phyloP scores from a whole-genome alignment of 2,888 invertebrate species.

The Hoplodrina ambigua region DNA sequence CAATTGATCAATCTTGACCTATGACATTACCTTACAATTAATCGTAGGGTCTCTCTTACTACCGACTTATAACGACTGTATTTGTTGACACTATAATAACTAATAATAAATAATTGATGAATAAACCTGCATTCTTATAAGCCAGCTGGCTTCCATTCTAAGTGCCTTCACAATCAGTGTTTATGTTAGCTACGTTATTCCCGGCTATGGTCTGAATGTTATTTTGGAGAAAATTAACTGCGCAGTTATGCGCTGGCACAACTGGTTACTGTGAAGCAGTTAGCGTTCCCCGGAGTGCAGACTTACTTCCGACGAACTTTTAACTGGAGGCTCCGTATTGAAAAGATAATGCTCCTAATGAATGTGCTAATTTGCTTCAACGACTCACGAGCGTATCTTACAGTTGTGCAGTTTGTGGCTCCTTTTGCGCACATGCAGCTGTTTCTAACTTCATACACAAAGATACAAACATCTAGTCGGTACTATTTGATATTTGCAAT shows the following conservation, averaged over 20 bases:
- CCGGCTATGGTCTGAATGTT: slow-evolving; percentile 17
- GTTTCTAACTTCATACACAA: not conserved
- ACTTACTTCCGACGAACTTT: slow-evolving; percentile 54
- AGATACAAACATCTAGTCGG: not conserved
- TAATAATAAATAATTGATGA: not conserved
- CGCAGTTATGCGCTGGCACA: slow-evolving; percentile 47
- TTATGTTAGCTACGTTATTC: slow-evolving; percentile 14
- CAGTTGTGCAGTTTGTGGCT: slow-evolving; percentile 17
- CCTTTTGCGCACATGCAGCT: slow-evolving; percentile 4
- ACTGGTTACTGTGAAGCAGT: slow-evolving; percentile 39
- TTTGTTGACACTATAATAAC: not conserved
- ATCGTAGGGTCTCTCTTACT: not conserved
- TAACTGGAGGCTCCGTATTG: slow-evolving; percentile 56
- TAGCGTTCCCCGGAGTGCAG: slow-evolving; percentile 20
- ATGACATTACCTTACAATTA: too few species aligned
- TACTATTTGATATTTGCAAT: not conserved
- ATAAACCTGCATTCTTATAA: not conserved
- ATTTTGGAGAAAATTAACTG: slow-evolving; percentile 48
- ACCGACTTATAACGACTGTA: not conserved
- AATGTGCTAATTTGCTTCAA: slow-evolving; percentile 50
- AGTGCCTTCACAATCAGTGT: not conserved
- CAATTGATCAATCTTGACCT: too few species aligned
- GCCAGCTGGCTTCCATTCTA: not conserved
- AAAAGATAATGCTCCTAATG: slow-evolving; percentile 61
- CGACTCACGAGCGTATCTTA: slow-evolving; percentile 40